phyloP scores from a whole-genome alignment of 53 echinoderm and acorn worm genomes.

The Holothuria leucospilota region DNA sequence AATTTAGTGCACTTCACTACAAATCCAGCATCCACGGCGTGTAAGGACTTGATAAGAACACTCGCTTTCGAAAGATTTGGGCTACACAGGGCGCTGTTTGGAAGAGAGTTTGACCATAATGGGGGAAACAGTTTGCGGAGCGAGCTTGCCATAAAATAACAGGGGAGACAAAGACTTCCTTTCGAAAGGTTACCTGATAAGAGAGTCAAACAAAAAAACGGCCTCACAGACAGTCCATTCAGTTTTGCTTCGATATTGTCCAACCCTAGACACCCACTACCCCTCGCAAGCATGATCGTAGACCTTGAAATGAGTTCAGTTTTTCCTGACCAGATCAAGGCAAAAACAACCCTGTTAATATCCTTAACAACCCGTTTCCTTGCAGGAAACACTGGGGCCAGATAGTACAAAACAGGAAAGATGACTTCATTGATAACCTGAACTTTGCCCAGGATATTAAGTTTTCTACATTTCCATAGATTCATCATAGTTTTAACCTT shows the following conservation, averaged over 20 bases:
- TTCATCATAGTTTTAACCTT: neutral
- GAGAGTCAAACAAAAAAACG: neutral
- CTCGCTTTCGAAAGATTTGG: neutral
- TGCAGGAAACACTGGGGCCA: no score
- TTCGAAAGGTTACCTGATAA: neutral
- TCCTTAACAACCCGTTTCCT: neutral
- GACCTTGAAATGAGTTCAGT: neutral
- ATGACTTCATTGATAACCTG: no score
- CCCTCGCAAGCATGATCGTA: neutral
- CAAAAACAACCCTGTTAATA: neutral
- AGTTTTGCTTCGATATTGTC: conserved; percentile 5
- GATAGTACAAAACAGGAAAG: no score
- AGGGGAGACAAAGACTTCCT: neutral
- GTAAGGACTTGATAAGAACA: no score
- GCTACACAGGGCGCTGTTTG: no score
- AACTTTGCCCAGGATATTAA: no score
- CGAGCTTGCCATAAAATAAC: conserved; percentile 18
- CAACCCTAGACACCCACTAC: conserved; percentile 15
- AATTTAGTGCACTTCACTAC: no score
- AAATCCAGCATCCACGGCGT: no score
- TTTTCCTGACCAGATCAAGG: conserved; percentile 17
- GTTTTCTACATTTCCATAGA: no score
- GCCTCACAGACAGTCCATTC: conserved; percentile 14
- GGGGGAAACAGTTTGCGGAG: neutral
- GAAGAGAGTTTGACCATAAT: neutral